A percentile compares a stretch with the other conserved stretches of the same genome.
phyloP scores from a whole-genome alignment of 2,888 invertebrate species.

The Thera obeliscata region DNA sequence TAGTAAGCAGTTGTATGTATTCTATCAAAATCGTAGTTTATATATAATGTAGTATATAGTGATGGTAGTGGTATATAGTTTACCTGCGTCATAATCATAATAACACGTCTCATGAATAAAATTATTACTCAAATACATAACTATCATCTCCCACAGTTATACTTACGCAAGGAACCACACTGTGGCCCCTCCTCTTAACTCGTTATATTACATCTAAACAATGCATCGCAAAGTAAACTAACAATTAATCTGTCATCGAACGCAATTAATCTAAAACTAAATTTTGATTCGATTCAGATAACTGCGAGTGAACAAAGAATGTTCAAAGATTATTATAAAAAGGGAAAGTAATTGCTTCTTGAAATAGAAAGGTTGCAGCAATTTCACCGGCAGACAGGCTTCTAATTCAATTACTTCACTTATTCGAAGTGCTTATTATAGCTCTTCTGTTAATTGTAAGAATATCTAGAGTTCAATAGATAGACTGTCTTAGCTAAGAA shows the following conservation, averaged over 20 bases:
- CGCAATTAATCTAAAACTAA: conserved; percentile 34
- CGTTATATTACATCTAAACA: conserved; percentile 14
- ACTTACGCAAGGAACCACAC: conserved; percentile 24
- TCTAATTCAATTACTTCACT: conserved; percentile 66
- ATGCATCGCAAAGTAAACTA: conserved; percentile 28
- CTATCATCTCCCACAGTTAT: conserved; percentile 7
- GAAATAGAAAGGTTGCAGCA: conserved; percentile 58
- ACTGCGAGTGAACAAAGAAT: conserved; percentile 38
- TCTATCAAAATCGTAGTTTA: too few species aligned
- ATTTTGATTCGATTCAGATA: conserved; percentile 34
- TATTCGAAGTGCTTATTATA: conserved; percentile 45
- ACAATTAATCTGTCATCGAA: conserved; percentile 34
- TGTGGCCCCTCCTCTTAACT: conserved; percentile 21
- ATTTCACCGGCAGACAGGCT: conserved; percentile 55
- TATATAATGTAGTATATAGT: too few species aligned
- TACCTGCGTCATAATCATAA: too few species aligned
- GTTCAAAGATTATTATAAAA: conserved; percentile 45
- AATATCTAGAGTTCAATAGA: conserved; percentile 15
- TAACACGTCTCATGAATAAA: neutral
- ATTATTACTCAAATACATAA: neutral
- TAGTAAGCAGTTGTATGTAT: neutral
- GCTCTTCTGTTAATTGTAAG: conserved; percentile 21
- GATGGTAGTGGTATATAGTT: too few species aligned
- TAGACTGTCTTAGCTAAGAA: neutral
- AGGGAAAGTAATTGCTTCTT: conserved; percentile 55